Percentiles rank a stretch among this genome's conserved stretches.
These are phyloP conservation scores for Anolis sagrei DNA, from an alignment of 2,113 vertebrate genomes.

Conservation along the genomic window DNA sequence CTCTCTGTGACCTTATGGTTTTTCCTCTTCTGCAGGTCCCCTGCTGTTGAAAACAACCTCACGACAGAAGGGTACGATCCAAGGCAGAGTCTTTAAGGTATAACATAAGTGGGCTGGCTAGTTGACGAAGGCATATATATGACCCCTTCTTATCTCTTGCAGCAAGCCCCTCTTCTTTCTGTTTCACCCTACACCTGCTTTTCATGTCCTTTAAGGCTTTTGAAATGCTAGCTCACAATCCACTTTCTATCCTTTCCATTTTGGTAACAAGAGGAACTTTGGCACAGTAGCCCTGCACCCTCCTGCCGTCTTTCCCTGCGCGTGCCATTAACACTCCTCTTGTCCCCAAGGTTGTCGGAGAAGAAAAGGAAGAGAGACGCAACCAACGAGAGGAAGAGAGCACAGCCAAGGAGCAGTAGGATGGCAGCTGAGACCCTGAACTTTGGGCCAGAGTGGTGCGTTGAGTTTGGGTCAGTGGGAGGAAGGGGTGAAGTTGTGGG, in stretches of 20 bases:
- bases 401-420: conserved; percentile 75
- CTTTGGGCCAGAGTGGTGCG: conserved; percentile 94
- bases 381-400: neutral
- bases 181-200: neutral
- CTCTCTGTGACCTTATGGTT: neutral
- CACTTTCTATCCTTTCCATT: neutral
- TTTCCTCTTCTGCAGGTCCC: neutral
- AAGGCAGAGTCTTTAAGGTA: neutral
- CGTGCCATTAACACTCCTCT: no score
- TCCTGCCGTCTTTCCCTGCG: no score
- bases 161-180: no score
- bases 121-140: no score
- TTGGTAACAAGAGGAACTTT: neutral
- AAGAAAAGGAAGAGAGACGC: neutral
- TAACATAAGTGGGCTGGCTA: neutral
- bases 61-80: neutral
- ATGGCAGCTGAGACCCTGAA: conserved; percentile 95
- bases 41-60: neutral
- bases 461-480: neutral
- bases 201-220: neutral
- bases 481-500: neutral
- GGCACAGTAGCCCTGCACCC: accelerated
- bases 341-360: neutral
- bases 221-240: neutral
- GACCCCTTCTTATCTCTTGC: no score